Conservation (phyloP, 2,797 vertebrate species). For the Eulemur mongoz region DNA sequence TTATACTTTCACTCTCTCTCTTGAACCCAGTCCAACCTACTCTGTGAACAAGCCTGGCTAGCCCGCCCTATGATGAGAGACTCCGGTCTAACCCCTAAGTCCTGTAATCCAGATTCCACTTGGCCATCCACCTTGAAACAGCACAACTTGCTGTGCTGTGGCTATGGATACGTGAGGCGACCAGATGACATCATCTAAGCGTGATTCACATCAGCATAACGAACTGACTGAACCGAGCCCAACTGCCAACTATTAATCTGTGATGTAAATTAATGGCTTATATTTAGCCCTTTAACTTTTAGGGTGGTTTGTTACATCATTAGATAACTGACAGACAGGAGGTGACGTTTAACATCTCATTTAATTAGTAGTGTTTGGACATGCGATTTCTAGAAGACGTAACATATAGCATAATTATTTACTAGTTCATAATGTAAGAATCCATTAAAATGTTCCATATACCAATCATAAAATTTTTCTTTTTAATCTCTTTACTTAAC, state of each 20-base stretch:
- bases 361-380: background rate
- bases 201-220: background rate
- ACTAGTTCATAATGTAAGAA: background rate
- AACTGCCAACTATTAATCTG: background rate
- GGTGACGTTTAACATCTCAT: background rate
- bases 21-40: background rate
- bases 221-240: background rate
- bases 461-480: background rate
- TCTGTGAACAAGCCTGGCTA: background rate
- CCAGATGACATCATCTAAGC: background rate
- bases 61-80: accelerated
- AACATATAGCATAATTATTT: background rate
- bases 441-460: background rate
- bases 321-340: background rate
- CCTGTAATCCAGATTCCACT: background rate
- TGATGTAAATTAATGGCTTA: background rate
- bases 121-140: background rate
- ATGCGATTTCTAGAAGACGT: background rate
- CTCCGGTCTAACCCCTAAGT: background rate
- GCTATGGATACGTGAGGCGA: background rate
- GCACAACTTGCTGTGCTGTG: background rate
- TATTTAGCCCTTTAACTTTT: background rate
- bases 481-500: background rate
- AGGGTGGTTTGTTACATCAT: background rate
- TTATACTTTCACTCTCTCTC: background rate